These are phyloP conservation scores for Petrocephalus microphthalmus DNA, from an alignment of 2,113 vertebrate genomes.

Conservation along the genomic window DNA sequence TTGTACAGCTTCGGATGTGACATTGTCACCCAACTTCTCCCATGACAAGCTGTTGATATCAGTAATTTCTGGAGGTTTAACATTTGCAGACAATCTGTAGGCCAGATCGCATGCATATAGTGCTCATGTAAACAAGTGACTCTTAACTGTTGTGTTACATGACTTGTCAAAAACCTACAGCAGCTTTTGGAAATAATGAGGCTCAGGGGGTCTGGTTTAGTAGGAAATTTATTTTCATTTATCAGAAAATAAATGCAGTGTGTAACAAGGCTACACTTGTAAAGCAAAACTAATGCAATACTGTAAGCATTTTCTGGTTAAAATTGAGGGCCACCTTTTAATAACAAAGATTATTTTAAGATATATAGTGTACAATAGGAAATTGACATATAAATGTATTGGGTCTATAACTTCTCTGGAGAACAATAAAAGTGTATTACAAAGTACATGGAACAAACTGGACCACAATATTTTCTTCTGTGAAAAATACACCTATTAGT, in stretches of 20 bases:
- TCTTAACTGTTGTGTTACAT: no score
- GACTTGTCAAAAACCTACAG: neutral
- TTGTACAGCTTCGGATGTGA: neutral
- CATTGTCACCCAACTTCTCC: neutral
- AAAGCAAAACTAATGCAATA: slow-evolving; percentile 71
- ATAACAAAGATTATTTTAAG: slow-evolving; percentile 63
- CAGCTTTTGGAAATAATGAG: neutral
- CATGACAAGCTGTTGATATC: neutral
- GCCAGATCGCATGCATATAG: neutral
- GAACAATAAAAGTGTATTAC: slow-evolving; percentile 74
- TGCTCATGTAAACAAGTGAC: neutral
- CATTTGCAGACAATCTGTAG: neutral
- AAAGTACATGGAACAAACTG: slow-evolving; percentile 76
- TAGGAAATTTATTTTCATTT: slow-evolving; percentile 77
- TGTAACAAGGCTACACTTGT: slow-evolving; percentile 72
- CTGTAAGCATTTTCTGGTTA: slow-evolving; percentile 68
- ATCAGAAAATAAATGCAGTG: slow-evolving; percentile 75
- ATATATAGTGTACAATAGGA: slow-evolving; percentile 73
- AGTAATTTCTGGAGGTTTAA: neutral
- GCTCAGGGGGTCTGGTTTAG: slow-evolving; percentile 55
- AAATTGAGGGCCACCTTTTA: slow-evolving; percentile 68
- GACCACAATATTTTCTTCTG: slow-evolving; percentile 81
- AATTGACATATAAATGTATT: slow-evolving; percentile 74
- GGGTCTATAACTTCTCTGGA: slow-evolving; percentile 62
- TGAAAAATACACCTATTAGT: slow-evolving; percentile 97